Evolutionary conservation across 2,797 vertebrate genomes (phyloP).

Genomic region (Chrosomus eos): DNA sequence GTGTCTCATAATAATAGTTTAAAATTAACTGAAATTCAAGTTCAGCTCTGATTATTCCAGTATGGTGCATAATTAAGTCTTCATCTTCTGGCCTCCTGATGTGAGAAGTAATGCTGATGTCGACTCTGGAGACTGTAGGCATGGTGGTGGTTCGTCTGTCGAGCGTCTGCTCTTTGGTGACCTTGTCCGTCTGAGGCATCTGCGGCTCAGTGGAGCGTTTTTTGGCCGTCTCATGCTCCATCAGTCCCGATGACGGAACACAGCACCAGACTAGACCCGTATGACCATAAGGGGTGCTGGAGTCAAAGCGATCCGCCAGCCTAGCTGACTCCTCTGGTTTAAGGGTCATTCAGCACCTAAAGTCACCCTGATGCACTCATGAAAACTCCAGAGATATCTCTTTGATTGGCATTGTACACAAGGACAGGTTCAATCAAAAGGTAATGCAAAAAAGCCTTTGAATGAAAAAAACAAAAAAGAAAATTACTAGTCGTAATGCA

Average conservation of each 20-base stretch:
- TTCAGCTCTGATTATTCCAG: not conserved
- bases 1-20: not conserved
- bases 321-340: not conserved
- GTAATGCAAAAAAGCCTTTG: not conserved
- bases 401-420: not conserved
- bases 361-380: not conserved
- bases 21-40: not conserved
- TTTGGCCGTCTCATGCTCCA: constrained; percentile 56
- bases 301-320: constrained; percentile 30
- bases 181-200: constrained; percentile 48
- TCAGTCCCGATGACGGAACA: constrained; percentile 65
- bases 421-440: not conserved
- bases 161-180: constrained; percentile 48
- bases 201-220: constrained; percentile 44
- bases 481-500: not conserved
- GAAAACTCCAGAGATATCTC: not conserved
- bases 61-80: constrained; percentile 3
- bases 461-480: not conserved
- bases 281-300: constrained; percentile 24
- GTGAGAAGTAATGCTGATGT: constrained; percentile 6
- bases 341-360: constrained; percentile 5
- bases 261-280: constrained; percentile 54
- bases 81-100: not conserved
- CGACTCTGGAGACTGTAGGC: constrained; percentile 22
- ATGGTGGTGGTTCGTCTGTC: constrained; percentile 42